Evolutionary conservation across 2,113 vertebrate genomes (phyloP).

Genomic region (Sander vitreus): DNA sequence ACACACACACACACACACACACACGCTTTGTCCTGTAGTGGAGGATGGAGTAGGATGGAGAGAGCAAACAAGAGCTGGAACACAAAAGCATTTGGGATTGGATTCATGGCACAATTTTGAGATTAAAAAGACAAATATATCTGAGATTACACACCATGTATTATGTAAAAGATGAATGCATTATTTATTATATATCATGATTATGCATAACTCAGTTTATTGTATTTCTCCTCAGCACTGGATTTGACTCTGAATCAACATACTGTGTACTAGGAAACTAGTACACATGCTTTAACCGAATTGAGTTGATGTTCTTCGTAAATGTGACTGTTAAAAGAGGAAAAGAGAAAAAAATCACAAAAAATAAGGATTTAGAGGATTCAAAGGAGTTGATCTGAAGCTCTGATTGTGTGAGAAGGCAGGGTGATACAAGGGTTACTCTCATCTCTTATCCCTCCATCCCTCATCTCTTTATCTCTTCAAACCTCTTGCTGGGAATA

Average conservation of each 20-base stretch:
- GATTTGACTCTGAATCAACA: slow-evolving; percentile 6
- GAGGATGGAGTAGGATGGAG: slow-evolving; percentile 34
- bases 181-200: slow-evolving; percentile 47
- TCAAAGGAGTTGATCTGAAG: slow-evolving; percentile 52
- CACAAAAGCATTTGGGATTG: slow-evolving; percentile 29
- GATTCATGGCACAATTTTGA: slow-evolving; percentile 27
- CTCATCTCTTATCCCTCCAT: slow-evolving; percentile 13
- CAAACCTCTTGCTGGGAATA: slow-evolving; percentile 35
- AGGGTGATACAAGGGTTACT: slow-evolving; percentile 44
- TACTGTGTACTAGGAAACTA: too few relatives aligned
- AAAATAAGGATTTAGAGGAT: slow-evolving; percentile 20
- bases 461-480: slow-evolving; percentile 34
- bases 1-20: slow-evolving; percentile 11
- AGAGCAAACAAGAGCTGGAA: slow-evolving; percentile 21
- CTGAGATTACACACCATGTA: slow-evolving; percentile 33
- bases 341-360: background rate
- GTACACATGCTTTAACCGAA: background rate
- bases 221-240: slow-evolving; percentile 33
- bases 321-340: background rate
- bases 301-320: background rate
- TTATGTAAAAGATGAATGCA: slow-evolving; percentile 42
- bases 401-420: slow-evolving; percentile 35
- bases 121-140: slow-evolving; percentile 52
- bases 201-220: slow-evolving; percentile 51
- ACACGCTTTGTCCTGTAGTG: slow-evolving; percentile 31